These are phyloP conservation scores for Oryzias woworae DNA, from an alignment of 2,113 vertebrate species.

Conservation along the genomic window DNA sequence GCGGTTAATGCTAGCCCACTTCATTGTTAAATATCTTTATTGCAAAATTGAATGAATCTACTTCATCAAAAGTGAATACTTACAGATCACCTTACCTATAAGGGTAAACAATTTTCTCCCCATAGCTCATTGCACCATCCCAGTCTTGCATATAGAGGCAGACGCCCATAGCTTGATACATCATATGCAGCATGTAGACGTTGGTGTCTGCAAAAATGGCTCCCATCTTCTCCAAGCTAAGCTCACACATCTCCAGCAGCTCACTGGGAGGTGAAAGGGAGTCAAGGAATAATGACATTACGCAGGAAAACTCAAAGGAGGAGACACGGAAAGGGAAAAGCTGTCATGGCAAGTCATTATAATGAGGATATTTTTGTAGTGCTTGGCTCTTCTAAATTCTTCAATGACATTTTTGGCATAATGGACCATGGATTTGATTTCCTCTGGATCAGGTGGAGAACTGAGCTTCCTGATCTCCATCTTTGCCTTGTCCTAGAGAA, in stretches of 20 bases:
- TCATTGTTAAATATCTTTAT: no score
- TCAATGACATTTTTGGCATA: constrained; percentile 94
- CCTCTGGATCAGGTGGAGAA: constrained; percentile 78
- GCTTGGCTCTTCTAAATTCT: constrained; percentile 96
- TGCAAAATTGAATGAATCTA: no score
- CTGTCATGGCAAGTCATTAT: neutral
- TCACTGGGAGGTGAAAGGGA: constrained; percentile 85
- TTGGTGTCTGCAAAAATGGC: constrained; percentile 90
- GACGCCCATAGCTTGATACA: constrained; percentile 98
- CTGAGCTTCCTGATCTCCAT: constrained; percentile 85
- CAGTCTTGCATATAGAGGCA: constrained; percentile 97
- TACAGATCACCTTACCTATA: constrained; percentile 65
- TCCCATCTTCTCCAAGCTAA: constrained; percentile 95
- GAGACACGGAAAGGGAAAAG: neutral
- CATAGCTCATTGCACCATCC: constrained; percentile 92
- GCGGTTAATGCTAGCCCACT: no score
- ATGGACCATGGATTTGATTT: constrained; percentile 83
- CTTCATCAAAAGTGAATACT: no score
- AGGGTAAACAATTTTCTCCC: constrained; percentile 86
- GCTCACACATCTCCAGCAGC: constrained; percentile 94
- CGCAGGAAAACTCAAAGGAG: neutral
- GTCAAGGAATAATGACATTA: constrained; percentile 80
- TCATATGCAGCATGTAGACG: constrained; percentile 98
- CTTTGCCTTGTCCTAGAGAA: constrained; percentile 87
- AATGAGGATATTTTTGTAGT: constrained; percentile 95